Base-by-base conservation (phyloP, 92 coral and sea anemone genomes). In the Diadumene lineata region DNA sequence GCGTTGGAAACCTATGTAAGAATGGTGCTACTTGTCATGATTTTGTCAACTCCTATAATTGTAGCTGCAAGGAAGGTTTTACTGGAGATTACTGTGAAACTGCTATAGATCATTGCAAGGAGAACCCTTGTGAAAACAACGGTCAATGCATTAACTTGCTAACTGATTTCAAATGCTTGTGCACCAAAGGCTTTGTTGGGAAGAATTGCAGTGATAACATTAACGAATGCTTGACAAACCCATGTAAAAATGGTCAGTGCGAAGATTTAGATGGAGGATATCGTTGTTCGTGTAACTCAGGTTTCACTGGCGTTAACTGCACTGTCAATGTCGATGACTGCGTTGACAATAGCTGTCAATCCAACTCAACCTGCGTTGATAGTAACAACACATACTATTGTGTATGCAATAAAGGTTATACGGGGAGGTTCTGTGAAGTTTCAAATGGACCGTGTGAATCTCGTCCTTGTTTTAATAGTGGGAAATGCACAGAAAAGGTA, bases 381-480 rank as follows among this genome's bases (percentile, higher is more conserved):
- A 79, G 70, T 30, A 67, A 77, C 11, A 51, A 78, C 30, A 1
- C 61, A 29, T 83, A 78, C 66, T 11, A 19, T 43, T 83, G 88
- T 25, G 8, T 30, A 0, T 83, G 88, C 56, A 24, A 29, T 9
- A 22, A 62, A 31, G 83, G 88, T 10, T 72, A 46, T 28, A 71
- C 53, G 7, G 88, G 88, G 33, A 15, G 55, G 19, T 58, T 19
- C 66, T 83, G 88, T 46, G 75, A 83, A 72, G 11, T 32, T 7
- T 56, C 61, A 50, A 44, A 69, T 11, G 43, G 66, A 31, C 83
- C 74, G n/a, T 83, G 87, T 33, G 79, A 76, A 26, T 83, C 78
- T 11, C 77, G 69, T 18, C 87, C 87, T 18, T 83, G 87, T 44
- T 15, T n/a, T 32, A 71, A 83, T 38, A 73, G 82, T n/a, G 81